A percentile compares a stretch with the other conserved stretches of the same genome.
phyloP scores from a whole-genome alignment of 2,113 vertebrate species.

The Zosterops lateralis region DNA sequence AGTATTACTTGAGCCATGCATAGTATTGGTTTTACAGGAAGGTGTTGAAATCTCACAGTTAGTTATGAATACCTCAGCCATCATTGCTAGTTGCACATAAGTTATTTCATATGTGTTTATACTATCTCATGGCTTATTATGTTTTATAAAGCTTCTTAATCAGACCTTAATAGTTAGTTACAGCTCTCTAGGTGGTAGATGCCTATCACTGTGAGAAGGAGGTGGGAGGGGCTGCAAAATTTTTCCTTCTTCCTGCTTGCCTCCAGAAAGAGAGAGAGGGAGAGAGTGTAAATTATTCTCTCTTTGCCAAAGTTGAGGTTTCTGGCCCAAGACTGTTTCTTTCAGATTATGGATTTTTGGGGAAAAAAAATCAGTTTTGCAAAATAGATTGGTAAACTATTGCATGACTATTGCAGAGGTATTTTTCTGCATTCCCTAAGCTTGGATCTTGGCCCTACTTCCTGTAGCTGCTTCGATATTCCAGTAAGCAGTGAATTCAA shows the following conservation, averaged over 20 bases:
- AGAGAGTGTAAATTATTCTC: neutral
- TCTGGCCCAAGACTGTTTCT: neutral
- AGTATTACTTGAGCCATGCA: neutral
- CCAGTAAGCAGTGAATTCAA: neutral
- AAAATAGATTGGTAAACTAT: neutral
- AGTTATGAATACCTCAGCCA: neutral
- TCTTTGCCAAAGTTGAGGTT: neutral
- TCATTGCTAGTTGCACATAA: neutral
- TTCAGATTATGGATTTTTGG: neutral
- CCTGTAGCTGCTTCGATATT: neutral
- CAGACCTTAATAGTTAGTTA: slow-evolving; percentile 25
- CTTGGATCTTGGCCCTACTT: neutral
- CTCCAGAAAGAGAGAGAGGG: neutral
- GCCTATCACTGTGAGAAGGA: neutral
- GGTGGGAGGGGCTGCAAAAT: slow-evolving; percentile 55
- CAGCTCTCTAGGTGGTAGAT: slow-evolving; percentile 42
- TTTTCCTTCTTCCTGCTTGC: neutral
- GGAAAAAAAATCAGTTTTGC: neutral
- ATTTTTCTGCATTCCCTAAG: neutral
- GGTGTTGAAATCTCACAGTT: slow-evolving; percentile 22
- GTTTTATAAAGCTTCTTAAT: slow-evolving; percentile 20
- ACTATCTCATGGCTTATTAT: slow-evolving; percentile 9
- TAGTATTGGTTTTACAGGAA: neutral
- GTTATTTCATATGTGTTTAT: slow-evolving; percentile 12
- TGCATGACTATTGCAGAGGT: neutral